phyloP scores from a whole-genome alignment of 1,140 invertebrate genomes.

The Asobara japonica region DNA sequence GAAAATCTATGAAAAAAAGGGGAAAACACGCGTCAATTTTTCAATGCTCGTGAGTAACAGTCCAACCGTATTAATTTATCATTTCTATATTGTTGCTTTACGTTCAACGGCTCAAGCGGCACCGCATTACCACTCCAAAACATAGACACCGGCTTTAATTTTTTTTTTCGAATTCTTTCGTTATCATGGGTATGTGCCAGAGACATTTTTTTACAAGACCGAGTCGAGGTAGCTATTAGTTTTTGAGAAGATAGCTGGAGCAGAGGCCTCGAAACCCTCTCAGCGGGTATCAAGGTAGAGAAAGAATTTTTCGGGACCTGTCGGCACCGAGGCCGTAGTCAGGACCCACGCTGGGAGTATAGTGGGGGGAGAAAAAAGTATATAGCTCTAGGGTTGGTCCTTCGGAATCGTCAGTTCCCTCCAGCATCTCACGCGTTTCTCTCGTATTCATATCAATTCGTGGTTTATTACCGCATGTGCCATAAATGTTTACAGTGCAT shows the following conservation, averaged over 20 bases:
- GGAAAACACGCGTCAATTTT: too few species aligned
- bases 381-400: conserved; percentile 16
- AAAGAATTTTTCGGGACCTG: conserved; percentile 7
- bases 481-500: not conserved
- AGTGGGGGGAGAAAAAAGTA: conserved; percentile 4
- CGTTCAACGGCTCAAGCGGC: too few species aligned
- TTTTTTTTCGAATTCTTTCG: too few species aligned
- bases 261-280: conserved; percentile 5
- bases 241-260: conserved; percentile 5
- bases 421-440: not conserved
- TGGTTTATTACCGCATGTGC: not conserved
- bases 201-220: not conserved
- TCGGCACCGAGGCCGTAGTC: not conserved
- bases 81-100: too few species aligned
- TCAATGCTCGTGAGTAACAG: too few species aligned
- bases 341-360: conserved; percentile 16
- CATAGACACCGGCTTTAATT: too few species aligned
- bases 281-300: not conserved
- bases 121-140: too few species aligned
- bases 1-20: too few species aligned
- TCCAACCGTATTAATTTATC: too few species aligned
- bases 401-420: conserved; percentile 11
- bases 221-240: not conserved
- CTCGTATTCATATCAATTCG: not conserved
- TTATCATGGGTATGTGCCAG: not conserved